Conservation (phyloP, 2,113 vertebrate species). For the Dicaeum eximium region DNA sequence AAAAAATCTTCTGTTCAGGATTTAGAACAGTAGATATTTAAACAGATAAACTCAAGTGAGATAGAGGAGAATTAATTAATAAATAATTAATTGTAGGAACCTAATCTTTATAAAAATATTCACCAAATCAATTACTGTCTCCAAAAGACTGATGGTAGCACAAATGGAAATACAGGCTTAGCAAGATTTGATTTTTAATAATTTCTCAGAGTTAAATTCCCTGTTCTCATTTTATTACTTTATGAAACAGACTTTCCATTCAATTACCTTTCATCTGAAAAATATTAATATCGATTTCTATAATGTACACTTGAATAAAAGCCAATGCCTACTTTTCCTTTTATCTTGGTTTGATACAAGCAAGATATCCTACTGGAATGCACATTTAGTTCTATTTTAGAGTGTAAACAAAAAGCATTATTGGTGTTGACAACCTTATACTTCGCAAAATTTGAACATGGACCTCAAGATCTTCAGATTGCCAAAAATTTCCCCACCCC, state of each 20-base stretch:
- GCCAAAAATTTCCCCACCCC: rapidly evolving
- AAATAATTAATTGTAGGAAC: neutral
- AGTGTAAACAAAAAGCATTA: neutral
- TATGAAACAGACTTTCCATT: neutral
- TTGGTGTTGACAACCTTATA: neutral
- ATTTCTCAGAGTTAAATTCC: neutral
- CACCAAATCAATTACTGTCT: neutral
- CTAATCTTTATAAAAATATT: neutral
- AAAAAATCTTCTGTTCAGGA: neutral
- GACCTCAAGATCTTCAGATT: neutral
- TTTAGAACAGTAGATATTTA: neutral
- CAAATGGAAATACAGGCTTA: neutral
- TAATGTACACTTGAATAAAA: neutral
- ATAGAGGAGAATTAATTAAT: neutral
- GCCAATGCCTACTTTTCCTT: neutral
- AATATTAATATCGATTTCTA: neutral
- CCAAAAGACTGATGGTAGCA: neutral
- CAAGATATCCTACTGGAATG: neutral
- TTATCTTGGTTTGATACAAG: neutral
- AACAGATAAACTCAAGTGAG: neutral
- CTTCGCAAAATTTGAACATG: neutral
- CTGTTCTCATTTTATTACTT: neutral
- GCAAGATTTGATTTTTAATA: neutral
- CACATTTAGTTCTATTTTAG: neutral
- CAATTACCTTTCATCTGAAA: neutral